These are phyloP conservation scores for Ceryle rudis DNA, from an alignment of 2,797 vertebrate genomes.

Conservation along the genomic window DNA sequence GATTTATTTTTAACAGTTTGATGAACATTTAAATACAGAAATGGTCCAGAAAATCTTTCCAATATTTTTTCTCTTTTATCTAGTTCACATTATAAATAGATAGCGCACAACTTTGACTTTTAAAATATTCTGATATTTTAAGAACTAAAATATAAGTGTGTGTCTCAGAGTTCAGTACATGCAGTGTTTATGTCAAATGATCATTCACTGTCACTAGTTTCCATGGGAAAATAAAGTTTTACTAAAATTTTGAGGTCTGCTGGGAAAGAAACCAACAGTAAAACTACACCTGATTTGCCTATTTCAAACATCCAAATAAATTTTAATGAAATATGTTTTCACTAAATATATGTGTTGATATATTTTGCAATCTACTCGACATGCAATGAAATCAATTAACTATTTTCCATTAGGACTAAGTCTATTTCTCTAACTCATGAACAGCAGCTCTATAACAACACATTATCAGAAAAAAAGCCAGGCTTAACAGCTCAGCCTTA, in stretches of 20 bases:
- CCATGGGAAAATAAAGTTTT: background rate
- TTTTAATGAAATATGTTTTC: background rate
- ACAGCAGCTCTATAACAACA: background rate
- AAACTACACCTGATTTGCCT: background rate
- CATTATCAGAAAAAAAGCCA: background rate
- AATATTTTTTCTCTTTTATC: background rate
- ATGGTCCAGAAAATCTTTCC: slow-evolving; percentile 8
- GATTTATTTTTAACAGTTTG: slow-evolving; percentile 71
- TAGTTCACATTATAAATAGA: background rate
- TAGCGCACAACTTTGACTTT: background rate
- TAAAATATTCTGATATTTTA: slow-evolving; percentile 4
- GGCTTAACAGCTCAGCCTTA: background rate
- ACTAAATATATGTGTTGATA: background rate
- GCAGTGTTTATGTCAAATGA: background rate
- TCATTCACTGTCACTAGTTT: background rate
- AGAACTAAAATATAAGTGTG: background rate
- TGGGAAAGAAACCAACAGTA: background rate
- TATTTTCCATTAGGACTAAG: background rate
- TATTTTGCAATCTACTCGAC: background rate
- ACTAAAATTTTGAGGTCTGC: background rate
- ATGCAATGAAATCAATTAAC: background rate
- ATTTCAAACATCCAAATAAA: background rate
- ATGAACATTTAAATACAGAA: slow-evolving; percentile 67
- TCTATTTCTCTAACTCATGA: background rate
- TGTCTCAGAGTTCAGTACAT: background rate